Evolutionary conservation across 37 sponge, comb jelly and placozoan genomes (phyloP).

Genomic region (Eunapius fragilis): DNA sequence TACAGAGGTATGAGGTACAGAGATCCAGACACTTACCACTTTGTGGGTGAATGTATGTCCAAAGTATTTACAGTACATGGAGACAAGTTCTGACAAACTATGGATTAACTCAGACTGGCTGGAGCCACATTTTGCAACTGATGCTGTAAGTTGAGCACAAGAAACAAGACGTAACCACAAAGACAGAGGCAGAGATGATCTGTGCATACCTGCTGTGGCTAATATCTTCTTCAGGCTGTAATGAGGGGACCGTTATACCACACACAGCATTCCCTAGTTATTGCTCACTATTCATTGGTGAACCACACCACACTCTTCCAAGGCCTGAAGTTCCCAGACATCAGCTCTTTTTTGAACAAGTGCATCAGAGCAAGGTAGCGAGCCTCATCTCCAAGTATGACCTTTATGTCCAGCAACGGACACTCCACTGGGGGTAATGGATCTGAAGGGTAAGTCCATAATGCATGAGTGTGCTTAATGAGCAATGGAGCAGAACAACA

Average conservation of each 20-base stretch:
- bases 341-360: slow-evolving; percentile 40
- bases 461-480: not conserved
- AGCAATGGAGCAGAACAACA: not conserved
- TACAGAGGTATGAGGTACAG: not conserved
- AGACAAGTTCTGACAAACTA: slow-evolving; percentile 48
- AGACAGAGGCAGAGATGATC: not conserved
- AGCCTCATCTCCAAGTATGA: slow-evolving; percentile 70
- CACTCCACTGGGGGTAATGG: slow-evolving; percentile 54
- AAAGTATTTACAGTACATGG: slow-evolving; percentile 62
- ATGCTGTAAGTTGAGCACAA: not conserved
- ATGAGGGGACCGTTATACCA: not conserved
- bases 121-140: slow-evolving; percentile 56
- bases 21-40: not conserved
- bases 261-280: slow-evolving; percentile 6
- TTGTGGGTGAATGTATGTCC: slow-evolving; percentile 70
- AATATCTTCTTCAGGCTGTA: not conserved
- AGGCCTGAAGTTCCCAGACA: not conserved
- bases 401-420: slow-evolving; percentile 72
- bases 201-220: not conserved
- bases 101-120: slow-evolving; percentile 73
- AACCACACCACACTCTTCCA: slow-evolving; percentile 78
- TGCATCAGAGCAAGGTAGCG: slow-evolving; percentile 18
- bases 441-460: slow-evolving; percentile 6
- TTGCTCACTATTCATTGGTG: slow-evolving; percentile 66
- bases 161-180: not conserved